Percentiles rank a stretch among this genome's conserved stretches.
Conservation (phyloP, 2,797 vertebrate species). For the Xyrichtys novacula region DNA sequence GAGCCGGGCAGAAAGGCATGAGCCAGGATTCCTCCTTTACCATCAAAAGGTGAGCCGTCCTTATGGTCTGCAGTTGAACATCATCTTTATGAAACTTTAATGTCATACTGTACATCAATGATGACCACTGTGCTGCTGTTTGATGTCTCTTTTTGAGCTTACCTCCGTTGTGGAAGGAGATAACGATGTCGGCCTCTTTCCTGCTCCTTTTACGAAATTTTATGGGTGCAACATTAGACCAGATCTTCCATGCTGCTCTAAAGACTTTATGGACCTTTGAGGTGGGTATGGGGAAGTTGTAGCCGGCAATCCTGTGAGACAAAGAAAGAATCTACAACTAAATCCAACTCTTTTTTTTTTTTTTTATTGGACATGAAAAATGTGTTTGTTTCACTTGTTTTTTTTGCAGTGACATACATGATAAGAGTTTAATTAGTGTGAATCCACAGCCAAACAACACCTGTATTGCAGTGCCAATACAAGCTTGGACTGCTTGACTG, state of each 20-base stretch:
- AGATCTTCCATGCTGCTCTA: constrained; percentile 69
- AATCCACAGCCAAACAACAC: no score
- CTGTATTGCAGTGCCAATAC: no score
- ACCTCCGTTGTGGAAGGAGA: constrained; percentile 73
- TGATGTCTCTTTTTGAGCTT: constrained; percentile 16
- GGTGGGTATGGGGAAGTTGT: constrained; percentile 29
- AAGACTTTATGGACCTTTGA: constrained; percentile 50
- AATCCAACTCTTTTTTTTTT: no score
- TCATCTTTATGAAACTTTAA: background rate
- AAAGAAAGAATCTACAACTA: background rate
- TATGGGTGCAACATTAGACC: constrained; percentile 65
- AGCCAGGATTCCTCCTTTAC: constrained; percentile 74
- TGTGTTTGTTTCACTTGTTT: no score
- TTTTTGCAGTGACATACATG: no score
- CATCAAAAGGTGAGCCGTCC: constrained; percentile 75
- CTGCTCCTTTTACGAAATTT: constrained; percentile 51
- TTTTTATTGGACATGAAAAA: no score
- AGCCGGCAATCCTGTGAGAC: constrained; percentile 55
- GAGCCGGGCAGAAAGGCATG: constrained; percentile 75
- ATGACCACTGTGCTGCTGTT: background rate
- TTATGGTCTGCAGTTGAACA: constrained; percentile 67
- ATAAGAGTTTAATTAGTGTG: no score
- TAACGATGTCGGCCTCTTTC: constrained; percentile 71
- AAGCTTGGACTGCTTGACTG: no score
- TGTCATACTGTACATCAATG: background rate